Conservation (phyloP, 2,797 vertebrate species). For the Coendou prehensilis region DNA sequence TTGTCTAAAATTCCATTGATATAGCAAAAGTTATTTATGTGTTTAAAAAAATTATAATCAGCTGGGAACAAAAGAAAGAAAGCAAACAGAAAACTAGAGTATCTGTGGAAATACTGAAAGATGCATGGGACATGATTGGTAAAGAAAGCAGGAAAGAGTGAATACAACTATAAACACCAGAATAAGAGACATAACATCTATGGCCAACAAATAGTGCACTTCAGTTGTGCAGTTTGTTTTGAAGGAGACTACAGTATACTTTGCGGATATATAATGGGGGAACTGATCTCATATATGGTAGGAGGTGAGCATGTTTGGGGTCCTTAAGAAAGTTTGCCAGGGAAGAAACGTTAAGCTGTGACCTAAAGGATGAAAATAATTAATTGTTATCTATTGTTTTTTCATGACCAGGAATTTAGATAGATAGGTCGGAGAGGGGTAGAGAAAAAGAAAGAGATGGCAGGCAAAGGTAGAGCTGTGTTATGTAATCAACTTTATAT, state of each 20-base stretch:
- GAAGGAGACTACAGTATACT: not conserved
- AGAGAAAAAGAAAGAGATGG: not conserved
- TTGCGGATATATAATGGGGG: not conserved
- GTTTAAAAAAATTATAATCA: slow-evolving; percentile 33
- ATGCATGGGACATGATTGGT: not conserved
- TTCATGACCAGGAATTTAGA: not conserved
- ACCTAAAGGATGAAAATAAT: not conserved
- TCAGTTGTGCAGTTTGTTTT: not conserved
- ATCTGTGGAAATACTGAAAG: slow-evolving; percentile 25
- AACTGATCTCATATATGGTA: not conserved
- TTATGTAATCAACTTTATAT: slow-evolving; percentile 4
- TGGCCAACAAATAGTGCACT: not conserved
- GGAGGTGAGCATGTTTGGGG: not conserved
- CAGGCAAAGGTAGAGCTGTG: not conserved
- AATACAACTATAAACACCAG: not conserved
- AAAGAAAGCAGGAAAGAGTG: not conserved
- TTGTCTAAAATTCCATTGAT: slow-evolving; percentile 35
- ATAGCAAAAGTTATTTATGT: not conserved
- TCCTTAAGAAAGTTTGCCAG: not conserved
- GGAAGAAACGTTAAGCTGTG: not conserved
- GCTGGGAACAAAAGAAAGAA: not conserved
- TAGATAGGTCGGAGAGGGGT: not conserved
- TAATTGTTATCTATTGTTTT: not conserved
- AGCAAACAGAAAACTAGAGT: slow-evolving; percentile 11
- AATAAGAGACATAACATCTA: not conserved